Conservation (phyloP, 2,113 vertebrate genomes). For the Boulengeromyrus knoepffleri region DNA sequence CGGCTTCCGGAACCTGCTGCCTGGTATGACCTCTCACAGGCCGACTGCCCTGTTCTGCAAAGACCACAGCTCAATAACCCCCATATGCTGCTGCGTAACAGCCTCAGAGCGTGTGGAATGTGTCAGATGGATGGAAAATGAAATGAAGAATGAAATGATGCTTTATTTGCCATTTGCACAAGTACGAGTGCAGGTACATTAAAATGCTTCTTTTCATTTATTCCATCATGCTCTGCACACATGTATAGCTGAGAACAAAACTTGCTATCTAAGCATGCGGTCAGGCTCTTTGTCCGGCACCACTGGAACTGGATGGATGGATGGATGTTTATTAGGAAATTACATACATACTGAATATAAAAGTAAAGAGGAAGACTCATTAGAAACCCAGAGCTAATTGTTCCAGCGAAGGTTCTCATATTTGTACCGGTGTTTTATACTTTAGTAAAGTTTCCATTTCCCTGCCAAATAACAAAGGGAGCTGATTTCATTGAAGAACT, state of each 20-base stretch:
- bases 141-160: background rate
- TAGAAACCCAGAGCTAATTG: background rate
- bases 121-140: background rate
- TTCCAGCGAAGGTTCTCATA: background rate
- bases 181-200: background rate
- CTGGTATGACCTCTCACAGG: slow-evolving; percentile 50
- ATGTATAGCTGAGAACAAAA: background rate
- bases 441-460: background rate
- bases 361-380: background rate
- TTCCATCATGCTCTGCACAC: background rate
- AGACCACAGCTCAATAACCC: background rate
- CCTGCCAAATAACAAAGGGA: background rate
- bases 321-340: background rate
- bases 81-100: background rate
- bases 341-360: background rate
- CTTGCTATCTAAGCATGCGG: background rate
- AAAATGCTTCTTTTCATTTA: background rate
- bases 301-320: background rate
- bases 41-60: background rate
- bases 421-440: background rate
- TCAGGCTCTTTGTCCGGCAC: background rate
- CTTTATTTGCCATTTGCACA: background rate
- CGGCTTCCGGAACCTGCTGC: slow-evolving; percentile 78
- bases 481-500: background rate
- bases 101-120: background rate